Conservation (phyloP, 1,140 invertebrate species). For the Theocolax elegans region DNA sequence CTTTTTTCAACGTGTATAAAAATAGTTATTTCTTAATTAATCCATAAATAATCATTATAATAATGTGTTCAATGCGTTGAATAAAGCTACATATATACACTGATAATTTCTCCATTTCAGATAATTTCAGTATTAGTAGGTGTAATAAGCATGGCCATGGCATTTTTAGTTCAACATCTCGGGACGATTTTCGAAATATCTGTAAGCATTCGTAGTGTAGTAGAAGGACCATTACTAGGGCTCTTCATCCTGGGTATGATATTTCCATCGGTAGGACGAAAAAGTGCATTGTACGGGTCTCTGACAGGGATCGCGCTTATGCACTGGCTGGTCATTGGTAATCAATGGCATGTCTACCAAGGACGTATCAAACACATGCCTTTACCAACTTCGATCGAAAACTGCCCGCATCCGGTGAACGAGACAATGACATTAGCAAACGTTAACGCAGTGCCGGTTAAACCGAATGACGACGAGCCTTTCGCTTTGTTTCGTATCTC, state of each 20-base stretch:
- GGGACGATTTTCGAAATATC: slow-evolving; percentile 64
- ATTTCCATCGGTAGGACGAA: slow-evolving; percentile 64
- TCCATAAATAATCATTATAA: too few species aligned
- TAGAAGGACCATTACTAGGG: slow-evolving; percentile 68
- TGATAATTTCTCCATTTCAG: slow-evolving; percentile 24
- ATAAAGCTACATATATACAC: too few species aligned
- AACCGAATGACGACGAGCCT: slow-evolving; percentile 42
- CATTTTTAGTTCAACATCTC: slow-evolving; percentile 65
- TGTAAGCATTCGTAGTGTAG: slow-evolving; percentile 64
- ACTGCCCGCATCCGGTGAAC: slow-evolving; percentile 52
- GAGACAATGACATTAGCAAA: slow-evolving; percentile 25
- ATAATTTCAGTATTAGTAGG: slow-evolving; percentile 63
- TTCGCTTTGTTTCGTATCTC: slow-evolving; percentile 67
- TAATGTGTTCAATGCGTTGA: too few species aligned
- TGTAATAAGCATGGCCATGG: slow-evolving; percentile 64
- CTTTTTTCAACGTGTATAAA: too few species aligned
- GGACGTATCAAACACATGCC: slow-evolving; percentile 50
- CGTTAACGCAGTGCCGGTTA: slow-evolving; percentile 18
- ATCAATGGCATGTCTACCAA: slow-evolving; percentile 63
- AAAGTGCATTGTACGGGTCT: slow-evolving; percentile 70
- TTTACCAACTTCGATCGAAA: slow-evolving; percentile 58
- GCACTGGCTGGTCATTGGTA: slow-evolving; percentile 69
- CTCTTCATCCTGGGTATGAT: slow-evolving; percentile 70
- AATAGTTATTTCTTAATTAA: too few species aligned
- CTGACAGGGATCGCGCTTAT: slow-evolving; percentile 64